Percentiles rank a stretch among this genome's conserved stretches.
phyloP scores from a whole-genome alignment of 1,140 invertebrate species.

The Drosophila mauritiana region DNA sequence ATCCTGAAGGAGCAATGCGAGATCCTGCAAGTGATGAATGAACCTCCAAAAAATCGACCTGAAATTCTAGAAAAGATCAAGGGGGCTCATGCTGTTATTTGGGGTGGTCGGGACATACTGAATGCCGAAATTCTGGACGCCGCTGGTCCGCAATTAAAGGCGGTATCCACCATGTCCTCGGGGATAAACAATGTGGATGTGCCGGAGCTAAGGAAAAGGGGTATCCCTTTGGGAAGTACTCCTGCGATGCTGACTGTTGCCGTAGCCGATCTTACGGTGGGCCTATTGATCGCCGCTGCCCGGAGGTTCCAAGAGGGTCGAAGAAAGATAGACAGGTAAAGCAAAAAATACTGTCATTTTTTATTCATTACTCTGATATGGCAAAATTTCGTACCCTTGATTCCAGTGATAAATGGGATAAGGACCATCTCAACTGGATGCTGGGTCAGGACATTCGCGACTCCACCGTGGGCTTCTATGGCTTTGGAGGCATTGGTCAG shows the following conservation, averaged over 20 bases:
- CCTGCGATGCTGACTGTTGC: conserved; percentile 95
- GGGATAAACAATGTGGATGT: conserved; percentile 92
- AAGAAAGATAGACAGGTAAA: conserved; percentile 69
- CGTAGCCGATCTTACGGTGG: conserved; percentile 94
- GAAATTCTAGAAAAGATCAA: conserved; percentile 87
- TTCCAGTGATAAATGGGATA: conserved; percentile 90
- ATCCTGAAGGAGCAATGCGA: conserved; percentile 75
- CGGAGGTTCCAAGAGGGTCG: conserved; percentile 92
- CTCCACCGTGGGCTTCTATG: conserved; percentile 95
- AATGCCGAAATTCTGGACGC: conserved; percentile 90
- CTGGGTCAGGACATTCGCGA: conserved; percentile 92
- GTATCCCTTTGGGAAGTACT: conserved; percentile 93
- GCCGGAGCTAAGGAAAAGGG: conserved; percentile 87
- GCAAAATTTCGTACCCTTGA: conserved; percentile 80
- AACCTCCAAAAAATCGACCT: conserved; percentile 75
- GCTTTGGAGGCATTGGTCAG: conserved; percentile 93
- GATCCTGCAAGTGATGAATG: conserved; percentile 53
- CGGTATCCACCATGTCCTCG: conserved; percentile 96
- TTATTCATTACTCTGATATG: not conserved
- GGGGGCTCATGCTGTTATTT: conserved; percentile 89
- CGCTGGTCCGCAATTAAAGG: conserved; percentile 90
- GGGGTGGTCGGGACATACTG: conserved; percentile 89
- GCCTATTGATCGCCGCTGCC: conserved; percentile 78
- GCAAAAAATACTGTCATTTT: not conserved
- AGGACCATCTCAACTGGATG: conserved; percentile 95